phyloP scores from a whole-genome alignment of 2,797 vertebrate genomes.

The Botia kubotai region DNA sequence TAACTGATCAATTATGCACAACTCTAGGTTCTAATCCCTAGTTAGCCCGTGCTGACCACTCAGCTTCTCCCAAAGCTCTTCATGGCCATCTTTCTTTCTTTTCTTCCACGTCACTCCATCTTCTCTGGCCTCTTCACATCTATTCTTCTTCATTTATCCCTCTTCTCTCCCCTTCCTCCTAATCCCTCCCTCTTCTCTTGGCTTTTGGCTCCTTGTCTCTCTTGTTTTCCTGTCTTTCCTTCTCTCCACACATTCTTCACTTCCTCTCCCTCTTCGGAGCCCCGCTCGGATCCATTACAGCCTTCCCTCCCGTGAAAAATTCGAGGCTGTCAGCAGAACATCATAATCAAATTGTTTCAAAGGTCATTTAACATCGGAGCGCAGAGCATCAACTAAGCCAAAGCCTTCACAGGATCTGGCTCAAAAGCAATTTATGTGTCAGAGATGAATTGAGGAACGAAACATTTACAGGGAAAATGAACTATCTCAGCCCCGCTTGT shows the following conservation, averaged over 20 bases:
- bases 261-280: slow-evolving; percentile 66
- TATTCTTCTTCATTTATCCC: slow-evolving; percentile 1
- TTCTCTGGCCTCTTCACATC: neutral
- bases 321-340: slow-evolving; percentile 79
- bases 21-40: slow-evolving; percentile 12
- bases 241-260: slow-evolving; percentile 61
- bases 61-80: neutral
- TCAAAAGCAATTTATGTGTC: slow-evolving; percentile 82
- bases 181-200: slow-evolving; percentile 10
- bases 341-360: slow-evolving; percentile 86
- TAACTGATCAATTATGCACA: slow-evolving; percentile 26
- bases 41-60: slow-evolving; percentile 16
- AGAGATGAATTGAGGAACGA: slow-evolving; percentile 79
- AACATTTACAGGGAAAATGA: slow-evolving; percentile 80
- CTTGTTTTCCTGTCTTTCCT: slow-evolving; percentile 11
- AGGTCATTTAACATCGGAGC: slow-evolving; percentile 83
- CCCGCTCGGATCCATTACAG: slow-evolving; percentile 78
- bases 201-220: slow-evolving; percentile 17
- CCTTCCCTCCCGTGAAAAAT: slow-evolving; percentile 77
- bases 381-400: slow-evolving; percentile 78
- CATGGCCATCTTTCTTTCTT: neutral
- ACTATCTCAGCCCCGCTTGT: slow-evolving; percentile 75
- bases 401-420: slow-evolving; percentile 74
- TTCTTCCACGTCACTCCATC: neutral
- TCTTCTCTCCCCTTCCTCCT: neutral